Percentiles rank a stretch among this genome's conserved stretches.
Conservation (phyloP, 2,797 vertebrate species). For the Chaenodraco wilsoni region DNA sequence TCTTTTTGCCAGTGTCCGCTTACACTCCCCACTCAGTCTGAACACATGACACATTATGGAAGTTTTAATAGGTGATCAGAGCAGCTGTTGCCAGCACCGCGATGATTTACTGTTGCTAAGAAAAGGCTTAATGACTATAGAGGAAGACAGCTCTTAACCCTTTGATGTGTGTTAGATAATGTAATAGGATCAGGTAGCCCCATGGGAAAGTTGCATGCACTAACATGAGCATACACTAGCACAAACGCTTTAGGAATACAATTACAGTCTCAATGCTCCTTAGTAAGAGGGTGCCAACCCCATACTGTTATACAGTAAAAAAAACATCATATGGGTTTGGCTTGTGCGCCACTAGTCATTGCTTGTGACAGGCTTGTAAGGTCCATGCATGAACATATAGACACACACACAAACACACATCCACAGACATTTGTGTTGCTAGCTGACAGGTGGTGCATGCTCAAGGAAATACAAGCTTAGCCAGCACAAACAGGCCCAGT, state of each 20-base stretch:
- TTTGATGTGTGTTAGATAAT: constrained; percentile 81
- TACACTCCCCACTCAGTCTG: constrained; percentile 68
- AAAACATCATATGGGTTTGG: constrained; percentile 50
- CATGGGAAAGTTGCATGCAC: constrained; percentile 62
- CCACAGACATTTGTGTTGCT: constrained; percentile 42
- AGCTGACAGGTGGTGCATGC: constrained; percentile 72
- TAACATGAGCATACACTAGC: constrained; percentile 53
- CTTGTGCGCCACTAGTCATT: constrained; percentile 42
- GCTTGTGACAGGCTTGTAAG: constrained; percentile 44
- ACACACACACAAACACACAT: constrained; percentile 38
- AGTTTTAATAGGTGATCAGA: constrained; percentile 82
- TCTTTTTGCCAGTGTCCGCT: constrained; percentile 71
- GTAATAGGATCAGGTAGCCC: constrained; percentile 78
- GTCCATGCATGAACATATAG: constrained; percentile 33
- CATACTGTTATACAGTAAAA: constrained; percentile 35
- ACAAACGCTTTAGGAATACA: constrained; percentile 57
- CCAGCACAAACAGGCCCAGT: constrained; percentile 69
- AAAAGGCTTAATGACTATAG: constrained; percentile 82
- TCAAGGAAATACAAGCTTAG: constrained; percentile 73
- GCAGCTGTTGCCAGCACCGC: constrained; percentile 79
- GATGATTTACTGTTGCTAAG: constrained; percentile 83
- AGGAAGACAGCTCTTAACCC: constrained; percentile 82
- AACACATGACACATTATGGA: constrained; percentile 74
- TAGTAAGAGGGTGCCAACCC: constrained; percentile 33
- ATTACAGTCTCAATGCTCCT: constrained; percentile 58